Conservation (phyloP, 1,140 invertebrate species). For the Nebria ingens region DNA sequence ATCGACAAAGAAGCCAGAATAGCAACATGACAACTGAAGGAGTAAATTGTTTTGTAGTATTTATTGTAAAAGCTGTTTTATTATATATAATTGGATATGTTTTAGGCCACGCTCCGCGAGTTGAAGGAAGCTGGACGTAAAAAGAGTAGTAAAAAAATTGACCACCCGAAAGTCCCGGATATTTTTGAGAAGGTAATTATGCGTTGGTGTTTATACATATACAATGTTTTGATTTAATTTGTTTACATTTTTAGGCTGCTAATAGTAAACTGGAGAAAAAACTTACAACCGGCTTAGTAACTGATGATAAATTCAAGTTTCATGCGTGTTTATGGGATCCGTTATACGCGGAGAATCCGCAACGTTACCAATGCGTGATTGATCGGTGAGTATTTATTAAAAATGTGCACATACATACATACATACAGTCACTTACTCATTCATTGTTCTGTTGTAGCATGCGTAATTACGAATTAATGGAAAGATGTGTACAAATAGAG, state of each 20-base stretch:
- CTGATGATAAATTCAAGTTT: slow-evolving; percentile 63
- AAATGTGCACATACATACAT: not conserved
- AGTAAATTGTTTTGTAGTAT: too few relatives aligned
- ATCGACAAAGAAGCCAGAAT: too few relatives aligned
- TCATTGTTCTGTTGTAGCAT: not conserved
- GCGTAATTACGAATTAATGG: slow-evolving; percentile 38
- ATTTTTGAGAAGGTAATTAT: not conserved
- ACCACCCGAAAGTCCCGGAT: slow-evolving; percentile 15
- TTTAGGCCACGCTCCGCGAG: too few relatives aligned
- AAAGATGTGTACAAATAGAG: slow-evolving; percentile 51
- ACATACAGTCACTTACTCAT: slow-evolving; percentile 10
- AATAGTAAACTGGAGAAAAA: slow-evolving; percentile 46
- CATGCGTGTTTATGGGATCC: slow-evolving; percentile 76
- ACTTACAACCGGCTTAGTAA: slow-evolving; percentile 64
- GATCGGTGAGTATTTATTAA: slow-evolving; percentile 41
- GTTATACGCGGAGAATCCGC: slow-evolving; percentile 72
- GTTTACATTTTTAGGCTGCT: slow-evolving; percentile 44
- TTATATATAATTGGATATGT: too few relatives aligned
- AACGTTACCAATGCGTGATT: slow-evolving; percentile 57
- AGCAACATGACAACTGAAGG: too few relatives aligned
- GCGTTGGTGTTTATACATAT: not conserved
- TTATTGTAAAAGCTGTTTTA: too few relatives aligned
- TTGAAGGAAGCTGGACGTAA: not conserved
- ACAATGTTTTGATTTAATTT: not conserved
- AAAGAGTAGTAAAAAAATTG: too few relatives aligned